Conservation (phyloP, 2,888 invertebrate genomes). For the Capitulum mitella region DNA sequence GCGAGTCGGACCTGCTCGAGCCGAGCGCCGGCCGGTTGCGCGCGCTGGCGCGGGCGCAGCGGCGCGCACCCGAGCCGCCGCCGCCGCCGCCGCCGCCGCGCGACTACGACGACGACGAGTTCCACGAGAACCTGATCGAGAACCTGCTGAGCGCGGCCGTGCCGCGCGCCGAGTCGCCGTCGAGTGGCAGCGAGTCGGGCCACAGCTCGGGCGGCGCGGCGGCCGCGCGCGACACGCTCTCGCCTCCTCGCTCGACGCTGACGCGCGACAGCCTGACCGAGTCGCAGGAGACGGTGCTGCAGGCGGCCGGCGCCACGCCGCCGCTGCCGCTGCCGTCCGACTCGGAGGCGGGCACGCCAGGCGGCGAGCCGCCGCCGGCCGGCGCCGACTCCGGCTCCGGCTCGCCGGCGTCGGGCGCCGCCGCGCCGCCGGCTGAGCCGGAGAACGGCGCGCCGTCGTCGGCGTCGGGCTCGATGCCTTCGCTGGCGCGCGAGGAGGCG, state of each 20-base stretch:
- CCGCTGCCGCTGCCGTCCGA: conserved; percentile 10
- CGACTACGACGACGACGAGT: conserved; percentile 52
- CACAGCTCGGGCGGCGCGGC: background rate
- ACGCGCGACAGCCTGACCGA: conserved; percentile 8
- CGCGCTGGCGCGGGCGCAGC: background rate
- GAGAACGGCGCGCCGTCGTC: conserved; percentile 11
- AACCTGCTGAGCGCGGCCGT: conserved; percentile 38
- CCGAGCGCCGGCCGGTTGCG: background rate
- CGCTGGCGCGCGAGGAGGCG: conserved; percentile 1
- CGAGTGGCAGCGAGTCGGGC: background rate
- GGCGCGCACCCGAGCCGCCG: conserved; percentile 37
- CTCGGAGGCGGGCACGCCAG: conserved; percentile 5
- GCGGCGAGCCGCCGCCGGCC: background rate
- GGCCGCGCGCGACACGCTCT: background rate
- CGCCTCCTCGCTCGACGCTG: conserved; percentile 13
- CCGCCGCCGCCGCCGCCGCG: conserved; percentile 48
- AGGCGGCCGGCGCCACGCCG: background rate
- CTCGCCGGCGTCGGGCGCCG: background rate
- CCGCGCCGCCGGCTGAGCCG: background rate
- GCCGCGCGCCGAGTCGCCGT: conserved; percentile 23
- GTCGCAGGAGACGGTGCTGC: conserved; percentile 22
- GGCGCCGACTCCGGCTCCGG: background rate
- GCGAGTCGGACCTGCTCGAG: conserved; percentile 11
- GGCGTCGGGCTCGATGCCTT: background rate
- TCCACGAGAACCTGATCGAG: conserved; percentile 71